Evolutionary conservation across 2,888 invertebrate species (phyloP).

Genomic region (Loripinus fragilis): DNA sequence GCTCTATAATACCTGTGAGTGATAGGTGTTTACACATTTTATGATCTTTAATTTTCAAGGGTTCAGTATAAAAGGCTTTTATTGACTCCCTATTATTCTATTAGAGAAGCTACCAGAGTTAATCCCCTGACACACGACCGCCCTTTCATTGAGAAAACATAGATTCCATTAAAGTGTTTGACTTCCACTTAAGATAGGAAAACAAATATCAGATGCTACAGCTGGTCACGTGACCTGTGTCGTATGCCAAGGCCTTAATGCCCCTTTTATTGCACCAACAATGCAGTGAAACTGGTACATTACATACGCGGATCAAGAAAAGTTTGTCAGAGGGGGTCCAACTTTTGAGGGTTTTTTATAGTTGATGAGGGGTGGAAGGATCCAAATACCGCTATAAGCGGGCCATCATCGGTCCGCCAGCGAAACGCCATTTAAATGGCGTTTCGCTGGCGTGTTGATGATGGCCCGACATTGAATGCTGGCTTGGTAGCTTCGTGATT

Average conservation of each 20-base stretch:
- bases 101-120: background rate
- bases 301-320: no score
- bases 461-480: no score
- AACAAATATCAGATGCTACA: conserved; percentile 8
- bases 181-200: conserved; percentile 11
- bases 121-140: conserved; percentile 18
- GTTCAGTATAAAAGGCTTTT: conserved; percentile 9
- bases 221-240: conserved; percentile 8
- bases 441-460: no score
- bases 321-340: no score
- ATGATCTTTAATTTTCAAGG: conserved; percentile 20
- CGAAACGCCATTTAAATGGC: no score
- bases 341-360: no score
- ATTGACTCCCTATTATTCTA: conserved; percentile 18
- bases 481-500: no score
- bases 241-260: background rate
- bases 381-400: no score
- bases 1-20: background rate
- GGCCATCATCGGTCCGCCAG: no score
- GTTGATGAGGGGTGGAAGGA: no score
- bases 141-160: conserved; percentile 16
- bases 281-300: no score
- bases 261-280: no score
- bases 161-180: conserved; percentile 19
- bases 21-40: conserved; percentile 11